Evolutionary conservation across 2,888 invertebrate genomes (phyloP), one percentile per base, ranked within the genome.

Genomic region (Acleris holmiana): DNA sequence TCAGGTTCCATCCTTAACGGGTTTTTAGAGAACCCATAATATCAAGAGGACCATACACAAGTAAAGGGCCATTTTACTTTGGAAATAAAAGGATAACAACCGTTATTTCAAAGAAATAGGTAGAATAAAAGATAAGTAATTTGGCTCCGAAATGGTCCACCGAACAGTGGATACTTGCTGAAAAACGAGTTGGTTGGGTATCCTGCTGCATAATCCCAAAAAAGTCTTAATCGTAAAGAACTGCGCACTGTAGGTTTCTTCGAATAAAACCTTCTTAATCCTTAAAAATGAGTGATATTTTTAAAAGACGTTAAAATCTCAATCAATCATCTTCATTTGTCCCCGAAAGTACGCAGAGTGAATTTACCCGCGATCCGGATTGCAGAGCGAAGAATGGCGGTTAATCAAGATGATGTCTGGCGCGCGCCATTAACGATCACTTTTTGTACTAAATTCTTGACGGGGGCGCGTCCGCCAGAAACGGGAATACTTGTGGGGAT

Each of bases 331-430:
- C 21, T 49, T 54, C 48, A 44, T 49, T 49, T 50, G 18, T 55
- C 29, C 47, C 6, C 21, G 17, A 49, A 60, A 65, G 19, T 49
- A 44, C 46, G 49, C 41, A 25, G 55, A 65, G 60, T 55, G 50
- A 65, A 55, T 60, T 59, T 55, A 44, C 60, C 59, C 49, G 49
- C 53, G 64, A 60, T 65, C 59, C 48, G 49, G 41, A 46, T 49
- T 46, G 48, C 55, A 40, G 54, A 60, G 60, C 48, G 44, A 60
- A 60, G 65, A 65, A 65, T 60, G 65, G 59, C 65, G 54, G 65
- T 65, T 65, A 65, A 65, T 65, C 65, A 65, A 65, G 65, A 65
- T 65, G 59, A 60, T 65, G 65, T 60, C 65, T 55, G 53, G 50
- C 48, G 35, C 35, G 49, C 65, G 65, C 65, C 49, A 55, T 65